Evolutionary conservation across 2,113 vertebrate species (phyloP), one percentile per base, ranked within the genome.

Genomic region (Smithornis capensis): DNA sequence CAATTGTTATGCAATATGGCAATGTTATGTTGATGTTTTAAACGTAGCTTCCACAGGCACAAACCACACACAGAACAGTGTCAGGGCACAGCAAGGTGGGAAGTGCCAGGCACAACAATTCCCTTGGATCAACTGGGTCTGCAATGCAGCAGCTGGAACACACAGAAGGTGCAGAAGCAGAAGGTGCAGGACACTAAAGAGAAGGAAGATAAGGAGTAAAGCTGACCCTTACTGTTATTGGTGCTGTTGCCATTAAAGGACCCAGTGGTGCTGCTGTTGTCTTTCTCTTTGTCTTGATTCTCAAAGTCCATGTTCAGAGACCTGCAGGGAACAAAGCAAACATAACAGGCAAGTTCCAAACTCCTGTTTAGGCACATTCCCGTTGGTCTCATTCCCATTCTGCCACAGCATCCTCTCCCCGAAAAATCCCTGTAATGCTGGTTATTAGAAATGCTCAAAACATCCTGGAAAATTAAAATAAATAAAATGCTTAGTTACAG

Each of bases 221-320:
- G 89, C 91, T 95, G 81, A 52, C 69, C 65, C 99, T 99, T 98
- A 99, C 99, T 99, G 98, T 99, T 99, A 98, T 99, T 99, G 96
- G 99, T 98, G 98, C 98, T 99, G 97, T 97, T 98, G 97, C 98
- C 98, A 95, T 98, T 99, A 96, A 99, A 99, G 81, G 98, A 96
- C 83, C 98, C 98, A 77, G 98, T 60, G 9, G 97, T 29, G 40
- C 97, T 98, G 97, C 98, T 99, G 47, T 94, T 98, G 88, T 99
- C 99, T 94, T 99, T 99, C 96, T 99, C 99, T 92, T 99, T 99
- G 95, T 99, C 99, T 98, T 99, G 99, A 97, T 99, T 99, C 98
- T 99, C 99, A 97, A 99, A 99, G 97, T 99, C 99, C 99, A 99
- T 99, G 96, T 99, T 99, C 97, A 99, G 98, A 95, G 99, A 99